Base-by-base conservation (phyloP, 2,888 invertebrate genomes). In the Agonum fuliginosum region DNA sequence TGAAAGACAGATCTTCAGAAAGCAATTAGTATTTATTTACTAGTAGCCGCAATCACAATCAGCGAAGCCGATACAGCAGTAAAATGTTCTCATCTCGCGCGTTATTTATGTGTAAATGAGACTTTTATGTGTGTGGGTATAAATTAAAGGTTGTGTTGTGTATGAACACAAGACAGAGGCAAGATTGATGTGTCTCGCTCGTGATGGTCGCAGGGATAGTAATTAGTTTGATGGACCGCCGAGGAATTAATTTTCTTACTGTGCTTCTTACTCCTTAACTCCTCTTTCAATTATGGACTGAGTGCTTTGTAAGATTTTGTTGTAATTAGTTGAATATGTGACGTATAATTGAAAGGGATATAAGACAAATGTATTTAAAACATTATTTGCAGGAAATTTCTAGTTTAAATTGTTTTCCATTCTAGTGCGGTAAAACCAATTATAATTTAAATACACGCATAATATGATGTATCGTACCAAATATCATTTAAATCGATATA, bases 21-120 rank as follows among this genome's bases (percentile, higher is more conserved):
- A 19, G n/a, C 37, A 46, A 17, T 19, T 46, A n/a, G n/a, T n/a
- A n/a, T n/a, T n/a, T n/a, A n/a, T n/a, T n/a, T 14, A 17, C 46
- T 17, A 14, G 10, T 46, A n/a, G 17, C 19, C 4, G 3, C 17
- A 17, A 46, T 6, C 19, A 46, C 19, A 14, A 17, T 46, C 19
- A 19, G 14, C 5, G 19, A 46, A 3, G 19, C 12, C 41, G 10
- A n/a, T 41, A 41, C 8, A 46, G 46, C 46, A 19, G 46, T 46
- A 46, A 19, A 14, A 17, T 19, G 2, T 14, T 46, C 1, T 46
- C 12, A 3, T 3, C 3, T 1, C 19, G 4, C 19, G 12, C n/a
- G 54, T 54, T 24, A 54, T 54, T 54, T 54, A 54, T 54, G 54
- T 54, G 54, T 54, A 54, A 54, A 54, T 54, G 54, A 54, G 54